Conservation (phyloP, 2,113 vertebrate species). For the Prionailurus bengalensis region DNA sequence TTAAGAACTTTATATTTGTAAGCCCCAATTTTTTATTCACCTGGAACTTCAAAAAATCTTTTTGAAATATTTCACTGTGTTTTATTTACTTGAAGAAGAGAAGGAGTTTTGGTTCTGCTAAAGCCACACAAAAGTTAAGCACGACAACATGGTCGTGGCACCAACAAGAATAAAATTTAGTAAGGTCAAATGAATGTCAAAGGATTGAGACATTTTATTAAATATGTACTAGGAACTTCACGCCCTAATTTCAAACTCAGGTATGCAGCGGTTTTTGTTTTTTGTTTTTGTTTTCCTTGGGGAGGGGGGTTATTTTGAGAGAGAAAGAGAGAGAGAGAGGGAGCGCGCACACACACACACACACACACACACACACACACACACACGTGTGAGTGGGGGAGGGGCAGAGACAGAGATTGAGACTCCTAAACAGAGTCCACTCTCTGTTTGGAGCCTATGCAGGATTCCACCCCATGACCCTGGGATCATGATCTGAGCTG, state of each 20-base stretch:
- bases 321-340: no score
- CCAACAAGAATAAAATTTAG: background rate
- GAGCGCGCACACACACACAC: no score
- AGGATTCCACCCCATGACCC: no score
- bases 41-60: background rate
- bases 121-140: background rate
- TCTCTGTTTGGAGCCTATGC: no score
- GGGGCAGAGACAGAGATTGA: no score
- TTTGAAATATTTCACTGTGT: background rate
- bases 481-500: no score
- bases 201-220: background rate
- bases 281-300: background rate
- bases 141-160: background rate
- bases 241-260: background rate
- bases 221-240: background rate
- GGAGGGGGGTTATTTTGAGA: no score
- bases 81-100: background rate
- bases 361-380: no score
- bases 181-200: background rate
- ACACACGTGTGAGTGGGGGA: no score
- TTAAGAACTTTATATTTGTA: background rate
- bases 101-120: background rate
- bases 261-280: background rate
- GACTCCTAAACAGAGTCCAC: no score
- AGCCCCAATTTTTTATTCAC: background rate